Base-by-base conservation (phyloP, 2,797 vertebrate species). In the Ctenopoma multispine region DNA sequence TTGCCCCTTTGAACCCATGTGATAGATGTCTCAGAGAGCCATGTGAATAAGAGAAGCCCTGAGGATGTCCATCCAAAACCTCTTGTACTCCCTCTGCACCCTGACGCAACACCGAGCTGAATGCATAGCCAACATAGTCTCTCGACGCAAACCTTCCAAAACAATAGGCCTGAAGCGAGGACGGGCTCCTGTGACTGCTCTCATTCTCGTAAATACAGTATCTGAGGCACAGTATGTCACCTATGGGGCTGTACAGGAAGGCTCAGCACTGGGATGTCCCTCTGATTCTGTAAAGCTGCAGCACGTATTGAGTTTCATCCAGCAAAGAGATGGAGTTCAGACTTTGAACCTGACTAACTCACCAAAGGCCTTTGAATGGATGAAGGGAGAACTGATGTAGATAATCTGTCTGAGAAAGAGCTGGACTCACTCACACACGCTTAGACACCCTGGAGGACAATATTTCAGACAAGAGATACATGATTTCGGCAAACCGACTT, bases 301-400 rank as follows among this genome's bases (percentile, higher is more conserved):
- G 40, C 81, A 75, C 59, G 82, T 87, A 61, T 92, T 83, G 69
- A 59, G 82, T 92, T 92, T 86, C 88, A 50, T 48, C 80, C 79
- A 81, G 76, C 77, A 85, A 60, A 24, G 12, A 77, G 64, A 31
- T 27, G 54, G 69, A 83, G 77, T 66, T 80, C 73, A 77, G 73
- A 75, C 87, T 91, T 89, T 91, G 87, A 93, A 91, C 80, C 78
- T 76, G 84, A 79, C 69, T 65, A 81, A 86, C 58, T 60, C 71
- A 59, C 71, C 38, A 18, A 77, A 58, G 13, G 64, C 70, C 46
- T 74, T 59, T 84, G 70, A 73, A 83, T 63, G 78, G 56, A 69
- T 63, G 82, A 67, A 78, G 68, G 65, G 41, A 9, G 44, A n/a
- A 20, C 44, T 20, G 53, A 72, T 48, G 38, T 63, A 63, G 67